Base-by-base conservation (phyloP, 2,113 vertebrate species). In the Phycodurus eques region DNA sequence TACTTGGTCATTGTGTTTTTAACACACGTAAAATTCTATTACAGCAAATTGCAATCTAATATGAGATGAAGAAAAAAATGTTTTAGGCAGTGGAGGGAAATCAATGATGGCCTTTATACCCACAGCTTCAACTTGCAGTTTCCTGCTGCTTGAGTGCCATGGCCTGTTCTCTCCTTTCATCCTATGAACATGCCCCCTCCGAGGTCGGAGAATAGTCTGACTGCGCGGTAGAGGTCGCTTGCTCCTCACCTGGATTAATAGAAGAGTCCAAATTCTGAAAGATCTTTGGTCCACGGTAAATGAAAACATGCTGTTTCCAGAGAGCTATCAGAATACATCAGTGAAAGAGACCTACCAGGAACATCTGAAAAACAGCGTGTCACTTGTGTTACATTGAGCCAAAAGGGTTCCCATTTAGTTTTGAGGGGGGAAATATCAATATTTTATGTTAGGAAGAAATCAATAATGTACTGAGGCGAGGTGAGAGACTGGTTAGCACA, bases 31-130 rank as follows among this genome's bases (percentile, higher is more conserved):
- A 64, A 35, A 62, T 76, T 74, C 54, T 4, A 17, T 51, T 54
- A 70, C 51, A 44, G 17, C 42, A 49, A 49, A 46, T 49, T 22
- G 7, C 9, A 49, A 35, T 15, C 43, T 68, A 72, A 86, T 65
- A 79, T 74, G 69, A 70, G 68, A 80, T 72, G 67, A 72, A 59
- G 68, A 78, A 61, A 68, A 68, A 83, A 70, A 66, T 68, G 67
- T n/a, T 72, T n/a, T n/a, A 73, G 73, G 69, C 56, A 80, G 57
- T 39, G 77, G 22, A 35, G 53, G 57, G 80, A 85, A 88, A 91
- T 92, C 88, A 85, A 92, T 92, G 56, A 35, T 88, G 87, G 83
- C 86, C 88, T 89, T 91, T 91, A 80, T 77, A 77, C 73, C 73
- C 76, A 79, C 81, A 66, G 83, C 72, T 77, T 79, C 79, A 76